Base-by-base conservation (phyloP, 2,888 invertebrate genomes). In the Cheilosia vulpina region DNA sequence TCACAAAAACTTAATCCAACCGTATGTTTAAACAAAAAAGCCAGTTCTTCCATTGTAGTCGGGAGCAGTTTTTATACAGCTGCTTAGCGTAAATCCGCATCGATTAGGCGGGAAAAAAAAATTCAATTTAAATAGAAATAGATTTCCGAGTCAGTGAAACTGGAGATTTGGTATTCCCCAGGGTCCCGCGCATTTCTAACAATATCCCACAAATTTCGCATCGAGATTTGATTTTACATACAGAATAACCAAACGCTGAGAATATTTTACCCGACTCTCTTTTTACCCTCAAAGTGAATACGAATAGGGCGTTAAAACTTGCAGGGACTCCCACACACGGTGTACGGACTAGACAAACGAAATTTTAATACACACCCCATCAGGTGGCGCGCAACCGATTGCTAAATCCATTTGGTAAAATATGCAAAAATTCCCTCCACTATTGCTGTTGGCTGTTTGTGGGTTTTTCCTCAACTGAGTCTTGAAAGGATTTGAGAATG, bases 311-410 rank as follows among this genome's bases (percentile, higher is more conserved):
- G 41, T 45, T 34, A 60, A 69, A 77, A 47, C 77, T 77, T 62
- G 53, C 38, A 15, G 60, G 60, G 31, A 45, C 47, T 63, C 31
- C 34, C n/a, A 34, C 13, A 52, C 6, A 50, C 17, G 50, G 21
- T 21, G 11, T 9, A 50, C 50, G 17, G 76, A 50, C 69, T 58
- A 69, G 57, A 71, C 62, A 77, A 77, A 69, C 77, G 57, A 63
- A 72, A 62, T 34, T 81, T 72, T 85, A 77, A 85, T 81, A 81
- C 76, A 85, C 71, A 85, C 72, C 71, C 68, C 76, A 52, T 47
- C 81, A 85, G 81, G 76, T 85, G 81, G 81, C 62, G 66, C 60
- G 63, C 75, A 80, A 80, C 66, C 68, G 34, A 55, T 50, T 31
- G 45, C 68, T 65, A 76, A 66, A 80, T 85, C 85, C 68, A 71